Evolutionary conservation across 2,888 invertebrate genomes (phyloP), one percentile per base, ranked within the genome.

Genomic region (Dynastes hyllus): DNA sequence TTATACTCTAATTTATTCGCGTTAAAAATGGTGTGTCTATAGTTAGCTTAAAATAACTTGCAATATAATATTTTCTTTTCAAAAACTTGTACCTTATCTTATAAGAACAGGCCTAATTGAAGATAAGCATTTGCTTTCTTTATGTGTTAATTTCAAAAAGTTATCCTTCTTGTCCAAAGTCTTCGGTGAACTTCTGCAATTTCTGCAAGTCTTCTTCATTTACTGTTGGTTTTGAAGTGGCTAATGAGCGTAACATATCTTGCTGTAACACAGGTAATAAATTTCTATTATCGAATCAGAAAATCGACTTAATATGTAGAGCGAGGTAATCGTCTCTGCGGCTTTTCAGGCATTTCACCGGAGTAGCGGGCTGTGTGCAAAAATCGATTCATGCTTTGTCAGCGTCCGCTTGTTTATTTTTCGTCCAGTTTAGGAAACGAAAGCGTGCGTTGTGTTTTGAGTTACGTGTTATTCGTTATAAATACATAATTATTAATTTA

Each of bases 141-240:
- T 66, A 6, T 37, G 2, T 8, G 66, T 77, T 45, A 45, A 45
- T 45, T 45, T 45, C 45, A 8, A 45, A 11, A 45, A 45, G 11
- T 45, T 84, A 85, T 80, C 98, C 99, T 90, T 99, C 99, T 90
- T 98, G 98, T 50, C 99, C 99, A 89, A 99, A 99, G 90, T 99
- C 99, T 87, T 96, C 95, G 90, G 96, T 98, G 90, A 99, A 99
- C 89, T 98, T 97, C 87, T 94, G 93, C 87, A 99, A 91, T 89
- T 96, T 98, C 55, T 92, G 92, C 92, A 99, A 93, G 88, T 99
- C 99, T 27, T 97, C 96, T 81, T 97, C 97, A 88, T 99, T 99
- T 2, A 99, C 98, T 8, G 99, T 99, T 27, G 99, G 98, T 90
- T 99, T 99, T 67, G 97, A 97, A 81, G 96, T 97, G 6, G 95